A percentile compares a stretch with the other conserved stretches of the same genome.
Evolutionary conservation across 1,140 invertebrate species (phyloP).

Genomic region (Drosophila bipectinata): DNA sequence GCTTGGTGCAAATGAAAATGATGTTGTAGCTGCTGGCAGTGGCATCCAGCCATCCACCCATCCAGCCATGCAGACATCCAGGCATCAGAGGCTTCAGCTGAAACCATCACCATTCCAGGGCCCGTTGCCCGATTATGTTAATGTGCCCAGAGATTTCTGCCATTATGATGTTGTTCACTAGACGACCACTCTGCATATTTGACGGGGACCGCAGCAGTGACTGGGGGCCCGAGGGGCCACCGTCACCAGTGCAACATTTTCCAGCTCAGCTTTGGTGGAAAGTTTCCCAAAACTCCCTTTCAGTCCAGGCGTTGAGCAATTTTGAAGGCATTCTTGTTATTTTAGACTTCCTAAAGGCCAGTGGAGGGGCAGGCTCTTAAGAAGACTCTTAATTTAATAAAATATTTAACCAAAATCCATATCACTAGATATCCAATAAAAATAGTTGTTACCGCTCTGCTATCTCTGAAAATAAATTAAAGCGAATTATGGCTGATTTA

Average conservation of each 20-base stretch:
- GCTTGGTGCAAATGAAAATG: constrained; percentile 66
- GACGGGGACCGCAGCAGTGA: constrained; percentile 41
- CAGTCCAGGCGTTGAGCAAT: constrained; percentile 24
- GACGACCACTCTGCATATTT: constrained; percentile 76
- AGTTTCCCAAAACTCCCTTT: background rate
- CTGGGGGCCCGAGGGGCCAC: constrained; percentile 21
- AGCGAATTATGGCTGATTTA: constrained; percentile 39
- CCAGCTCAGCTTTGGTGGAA: constrained; percentile 20
- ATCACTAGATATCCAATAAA: too few relatives aligned
- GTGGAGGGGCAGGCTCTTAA: too few relatives aligned
- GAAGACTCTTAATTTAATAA: too few relatives aligned
- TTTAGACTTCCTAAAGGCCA: constrained; percentile 1
- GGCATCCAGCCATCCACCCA: constrained; percentile 33
- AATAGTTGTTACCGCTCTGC: background rate
- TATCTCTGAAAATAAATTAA: constrained; percentile 40
- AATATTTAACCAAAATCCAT: too few relatives aligned
- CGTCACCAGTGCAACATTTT: constrained; percentile 44
- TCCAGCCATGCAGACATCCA: background rate
- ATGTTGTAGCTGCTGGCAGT: constrained; percentile 68
- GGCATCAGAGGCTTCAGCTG: constrained; percentile 35
- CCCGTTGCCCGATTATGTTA: constrained; percentile 75
- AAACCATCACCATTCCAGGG: constrained; percentile 37
- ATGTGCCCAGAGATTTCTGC: constrained; percentile 69
- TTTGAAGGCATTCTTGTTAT: constrained; percentile 18
- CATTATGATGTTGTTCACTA: constrained; percentile 74